A percentile compares a stretch with the other conserved stretches of the same genome.
phyloP scores from a whole-genome alignment of 92 coral and sea anemone genomes.

The Porites lobata region DNA sequence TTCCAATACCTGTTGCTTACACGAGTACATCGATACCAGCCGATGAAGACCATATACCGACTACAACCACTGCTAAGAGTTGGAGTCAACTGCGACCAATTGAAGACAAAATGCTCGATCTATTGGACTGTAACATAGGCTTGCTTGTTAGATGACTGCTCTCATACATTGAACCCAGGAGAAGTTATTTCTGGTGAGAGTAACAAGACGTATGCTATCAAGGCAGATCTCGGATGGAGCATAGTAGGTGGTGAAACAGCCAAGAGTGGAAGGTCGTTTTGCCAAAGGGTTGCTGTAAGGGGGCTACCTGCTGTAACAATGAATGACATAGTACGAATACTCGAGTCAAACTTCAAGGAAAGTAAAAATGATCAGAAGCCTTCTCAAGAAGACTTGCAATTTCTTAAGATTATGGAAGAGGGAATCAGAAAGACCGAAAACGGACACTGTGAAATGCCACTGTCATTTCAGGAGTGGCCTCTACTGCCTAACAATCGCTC shows the following conservation, averaged over 20 bases:
- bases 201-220: conserved; percentile 8
- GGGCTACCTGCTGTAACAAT: too few species aligned
- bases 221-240: conserved; percentile 20
- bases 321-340: too few species aligned
- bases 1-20: too few species aligned
- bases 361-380: neutral
- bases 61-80: conserved; percentile 5
- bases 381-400: conserved; percentile 11
- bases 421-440: too few species aligned
- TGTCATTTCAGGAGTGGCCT: conserved; percentile 31
- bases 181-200: too few species aligned
- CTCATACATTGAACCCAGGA: conserved; percentile 7
- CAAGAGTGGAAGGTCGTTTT: neutral
- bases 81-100: conserved; percentile 14
- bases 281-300: too few species aligned
- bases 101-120: neutral
- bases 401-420: neutral
- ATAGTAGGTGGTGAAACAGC: neutral
- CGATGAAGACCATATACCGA: too few species aligned
- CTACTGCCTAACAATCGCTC: conserved; percentile 19
- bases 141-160: conserved; percentile 4
- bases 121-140: too few species aligned
- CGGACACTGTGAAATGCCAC: conserved; percentile 8
- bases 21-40: too few species aligned
- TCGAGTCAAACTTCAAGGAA: too few species aligned